Conservation (phyloP, 2,113 vertebrate genomes). For the Acrocephalus kingi region DNA sequence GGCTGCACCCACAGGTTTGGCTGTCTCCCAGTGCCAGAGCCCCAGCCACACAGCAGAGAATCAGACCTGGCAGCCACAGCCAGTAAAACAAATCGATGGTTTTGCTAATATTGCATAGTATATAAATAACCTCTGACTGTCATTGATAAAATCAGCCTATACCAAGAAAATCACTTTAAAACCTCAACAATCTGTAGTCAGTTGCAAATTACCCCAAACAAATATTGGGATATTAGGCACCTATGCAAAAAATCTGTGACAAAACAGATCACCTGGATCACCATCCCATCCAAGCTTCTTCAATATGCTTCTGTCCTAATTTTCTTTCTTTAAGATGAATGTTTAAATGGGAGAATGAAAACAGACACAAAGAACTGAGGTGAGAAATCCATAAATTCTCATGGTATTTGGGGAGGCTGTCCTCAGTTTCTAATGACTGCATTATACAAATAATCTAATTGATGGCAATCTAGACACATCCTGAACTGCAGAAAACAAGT, state of each 20-base stretch:
- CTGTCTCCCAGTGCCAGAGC: background rate
- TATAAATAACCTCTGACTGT: background rate
- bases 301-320: background rate
- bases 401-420: background rate
- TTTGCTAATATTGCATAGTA: background rate
- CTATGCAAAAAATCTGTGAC: background rate
- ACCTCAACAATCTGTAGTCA: background rate
- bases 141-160: background rate
- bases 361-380: background rate
- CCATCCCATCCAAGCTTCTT: background rate
- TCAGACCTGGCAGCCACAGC: background rate
- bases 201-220: background rate
- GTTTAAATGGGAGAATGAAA: background rate
- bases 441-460: background rate
- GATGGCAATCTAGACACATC: background rate
- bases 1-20: background rate
- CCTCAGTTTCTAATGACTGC: background rate
- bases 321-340: background rate
- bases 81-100: fast-evolving
- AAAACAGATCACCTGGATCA: background rate
- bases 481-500: background rate
- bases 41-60: background rate
- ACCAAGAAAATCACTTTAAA: background rate
- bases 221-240: background rate
- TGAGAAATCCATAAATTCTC: background rate